A percentile compares a stretch with the other conserved stretches of the same genome.
phyloP scores from a whole-genome alignment of 1,140 invertebrate species.

The Sitophilus oryzae region DNA sequence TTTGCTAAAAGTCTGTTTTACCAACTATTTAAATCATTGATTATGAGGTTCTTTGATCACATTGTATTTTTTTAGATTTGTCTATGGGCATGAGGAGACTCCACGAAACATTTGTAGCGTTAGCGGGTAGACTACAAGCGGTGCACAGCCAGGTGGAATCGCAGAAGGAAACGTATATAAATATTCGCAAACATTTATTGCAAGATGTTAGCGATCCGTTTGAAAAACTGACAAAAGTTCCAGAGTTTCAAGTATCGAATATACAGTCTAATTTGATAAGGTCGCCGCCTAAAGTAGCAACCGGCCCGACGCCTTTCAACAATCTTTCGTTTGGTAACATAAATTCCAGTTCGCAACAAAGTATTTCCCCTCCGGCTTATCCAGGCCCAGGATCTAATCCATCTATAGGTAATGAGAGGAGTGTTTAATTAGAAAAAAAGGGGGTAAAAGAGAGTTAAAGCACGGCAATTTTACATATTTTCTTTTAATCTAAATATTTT shows the following conservation, averaged over 20 bases:
- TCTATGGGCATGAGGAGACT: constrained; percentile 68
- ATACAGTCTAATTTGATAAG: constrained; percentile 23
- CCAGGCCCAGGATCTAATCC: constrained; percentile 16
- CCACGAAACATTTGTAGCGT: constrained; percentile 76
- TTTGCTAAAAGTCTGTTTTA: no score
- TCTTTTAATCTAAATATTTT: no score
- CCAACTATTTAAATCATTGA: no score
- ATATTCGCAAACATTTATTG: constrained; percentile 68
- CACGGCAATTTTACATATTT: no score
- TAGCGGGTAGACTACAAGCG: constrained; percentile 76
- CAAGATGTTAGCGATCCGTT: constrained; percentile 77
- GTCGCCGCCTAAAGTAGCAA: constrained; percentile 32
- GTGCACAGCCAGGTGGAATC: constrained; percentile 64
- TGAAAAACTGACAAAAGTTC: constrained; percentile 48
- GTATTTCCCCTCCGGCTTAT: constrained; percentile 15
- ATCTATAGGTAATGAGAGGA: constrained; percentile 18
- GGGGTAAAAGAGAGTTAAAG: no score
- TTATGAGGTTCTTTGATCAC: neutral
- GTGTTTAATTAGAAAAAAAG: neutral
- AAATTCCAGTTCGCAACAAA: constrained; percentile 16
- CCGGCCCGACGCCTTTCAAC: constrained; percentile 46
- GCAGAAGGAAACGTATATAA: constrained; percentile 79
- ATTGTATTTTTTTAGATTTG: constrained; percentile 49
- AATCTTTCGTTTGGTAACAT: constrained; percentile 23
- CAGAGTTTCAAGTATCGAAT: constrained; percentile 22